phyloP scores from a whole-genome alignment of 2,888 invertebrate species.

The Leucophora obtusa region DNA sequence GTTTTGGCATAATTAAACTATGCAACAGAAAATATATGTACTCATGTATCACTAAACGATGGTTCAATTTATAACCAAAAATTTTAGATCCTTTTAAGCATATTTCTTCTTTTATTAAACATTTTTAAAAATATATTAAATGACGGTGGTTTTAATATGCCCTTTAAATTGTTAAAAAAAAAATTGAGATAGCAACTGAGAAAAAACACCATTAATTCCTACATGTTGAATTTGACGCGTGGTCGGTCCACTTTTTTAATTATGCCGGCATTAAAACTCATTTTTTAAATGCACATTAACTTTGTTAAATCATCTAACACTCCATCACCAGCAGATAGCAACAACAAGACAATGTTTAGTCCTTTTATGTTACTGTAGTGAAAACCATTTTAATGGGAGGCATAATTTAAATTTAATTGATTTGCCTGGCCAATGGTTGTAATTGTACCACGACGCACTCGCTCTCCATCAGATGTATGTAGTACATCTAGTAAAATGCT shows the following conservation, averaged over 20 bases:
- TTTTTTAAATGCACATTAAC: slow-evolving; percentile 58
- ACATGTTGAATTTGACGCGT: slow-evolving; percentile 55
- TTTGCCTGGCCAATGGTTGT: slow-evolving; percentile 45
- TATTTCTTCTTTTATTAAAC: too few species aligned
- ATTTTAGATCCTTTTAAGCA: slow-evolving; percentile 31
- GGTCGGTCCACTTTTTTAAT: slow-evolving; percentile 48
- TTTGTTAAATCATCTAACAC: slow-evolving; percentile 39
- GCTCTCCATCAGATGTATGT: slow-evolving; percentile 8
- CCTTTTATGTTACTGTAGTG: neutral
- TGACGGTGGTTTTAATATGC: slow-evolving; percentile 55
- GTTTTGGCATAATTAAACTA: slow-evolving; percentile 54
- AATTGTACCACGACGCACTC: slow-evolving; percentile 23
- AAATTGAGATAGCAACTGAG: slow-evolving; percentile 33
- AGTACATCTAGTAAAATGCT: neutral
- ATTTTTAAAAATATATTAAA: slow-evolving; percentile 51
- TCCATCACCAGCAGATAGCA: neutral
- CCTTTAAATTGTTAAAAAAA: slow-evolving; percentile 5
- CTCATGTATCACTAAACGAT: slow-evolving; percentile 45
- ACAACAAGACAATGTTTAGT: neutral
- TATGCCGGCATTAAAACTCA: slow-evolving; percentile 55
- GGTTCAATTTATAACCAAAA: slow-evolving; percentile 36
- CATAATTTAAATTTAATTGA: slow-evolving; percentile 64
- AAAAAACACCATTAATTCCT: slow-evolving; percentile 48
- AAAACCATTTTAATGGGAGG: slow-evolving; percentile 40
- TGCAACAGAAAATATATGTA: slow-evolving; percentile 10